Conservation (phyloP, 2,113 vertebrate genomes). For the Sapayoa aenigma region DNA sequence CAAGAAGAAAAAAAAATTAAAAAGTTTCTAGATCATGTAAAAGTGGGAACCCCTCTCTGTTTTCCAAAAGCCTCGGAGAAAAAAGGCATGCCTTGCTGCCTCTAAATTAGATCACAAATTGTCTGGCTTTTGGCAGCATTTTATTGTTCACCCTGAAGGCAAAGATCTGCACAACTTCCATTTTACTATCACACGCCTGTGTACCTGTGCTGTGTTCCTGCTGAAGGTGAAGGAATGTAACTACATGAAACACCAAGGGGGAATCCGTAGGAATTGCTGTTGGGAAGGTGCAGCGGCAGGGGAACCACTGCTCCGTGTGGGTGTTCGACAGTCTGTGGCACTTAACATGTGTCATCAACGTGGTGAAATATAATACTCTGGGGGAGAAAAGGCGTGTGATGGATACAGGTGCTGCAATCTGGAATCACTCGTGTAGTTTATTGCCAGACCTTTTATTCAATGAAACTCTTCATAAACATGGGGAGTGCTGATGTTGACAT, state of each 20-base stretch:
- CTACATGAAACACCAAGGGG: neutral
- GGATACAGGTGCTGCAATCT: neutral
- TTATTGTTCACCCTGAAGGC: slow-evolving; percentile 71
- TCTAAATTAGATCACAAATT: slow-evolving; percentile 84
- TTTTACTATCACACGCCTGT: slow-evolving; percentile 69
- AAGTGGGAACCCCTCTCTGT: slow-evolving; percentile 42
- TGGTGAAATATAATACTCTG: neutral
- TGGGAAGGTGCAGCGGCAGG: neutral
- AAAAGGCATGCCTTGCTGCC: slow-evolving; percentile 73
- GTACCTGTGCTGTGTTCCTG: slow-evolving; percentile 48
- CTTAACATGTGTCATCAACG: neutral
- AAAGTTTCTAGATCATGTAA: neutral
- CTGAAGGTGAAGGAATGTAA: neutral
- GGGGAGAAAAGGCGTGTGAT: neutral
- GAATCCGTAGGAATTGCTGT: neutral
- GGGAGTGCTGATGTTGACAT: neutral
- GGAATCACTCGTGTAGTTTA: neutral
- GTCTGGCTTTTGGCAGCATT: slow-evolving; percentile 78
- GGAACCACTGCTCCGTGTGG: neutral
- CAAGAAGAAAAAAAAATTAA: neutral
- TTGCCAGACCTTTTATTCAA: neutral
- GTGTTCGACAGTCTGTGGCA: neutral
- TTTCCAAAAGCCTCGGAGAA: slow-evolving; percentile 65
- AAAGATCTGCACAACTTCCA: slow-evolving; percentile 74
- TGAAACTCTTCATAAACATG: neutral